Conservation (phyloP, 2,888 invertebrate species). For the Gnatocerus cornutus region DNA sequence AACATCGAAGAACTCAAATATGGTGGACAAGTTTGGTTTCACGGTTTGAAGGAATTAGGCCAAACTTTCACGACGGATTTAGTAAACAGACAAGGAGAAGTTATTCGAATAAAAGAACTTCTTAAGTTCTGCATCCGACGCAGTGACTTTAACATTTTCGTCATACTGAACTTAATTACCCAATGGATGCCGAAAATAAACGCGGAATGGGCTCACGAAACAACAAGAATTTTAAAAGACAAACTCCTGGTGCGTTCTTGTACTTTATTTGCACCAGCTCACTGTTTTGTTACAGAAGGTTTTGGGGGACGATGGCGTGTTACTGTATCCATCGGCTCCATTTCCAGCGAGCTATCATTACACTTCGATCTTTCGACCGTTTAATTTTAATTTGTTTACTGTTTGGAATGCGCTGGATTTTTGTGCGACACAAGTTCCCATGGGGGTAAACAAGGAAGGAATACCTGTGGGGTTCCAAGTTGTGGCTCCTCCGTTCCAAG, state of each 20-base stretch:
- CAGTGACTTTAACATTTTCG: constrained; percentile 78
- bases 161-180: constrained; percentile 80
- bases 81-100: constrained; percentile 76
- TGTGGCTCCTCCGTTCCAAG: constrained; percentile 70
- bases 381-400: constrained; percentile 6
- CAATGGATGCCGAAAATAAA: constrained; percentile 78
- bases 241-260: background rate
- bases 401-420: constrained; percentile 3
- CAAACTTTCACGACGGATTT: constrained; percentile 76
- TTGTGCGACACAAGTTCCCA: constrained; percentile 1
- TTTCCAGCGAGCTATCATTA: constrained; percentile 3
- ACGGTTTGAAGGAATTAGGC: constrained; percentile 82
- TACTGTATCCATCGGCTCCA: background rate
- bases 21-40: constrained; percentile 81
- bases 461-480: constrained; percentile 1
- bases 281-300: background rate
- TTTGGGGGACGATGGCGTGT: background rate
- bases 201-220: constrained; percentile 76
- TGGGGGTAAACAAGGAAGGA: background rate
- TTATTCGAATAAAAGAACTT: constrained; percentile 74
- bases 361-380: background rate
- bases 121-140: constrained; percentile 76
- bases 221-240: constrained; percentile 66
- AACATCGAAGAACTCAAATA: constrained; percentile 72
- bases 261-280: background rate